Evolutionary conservation across 1,140 invertebrate genomes (phyloP).

Genomic region (Calephelis nemesis): DNA sequence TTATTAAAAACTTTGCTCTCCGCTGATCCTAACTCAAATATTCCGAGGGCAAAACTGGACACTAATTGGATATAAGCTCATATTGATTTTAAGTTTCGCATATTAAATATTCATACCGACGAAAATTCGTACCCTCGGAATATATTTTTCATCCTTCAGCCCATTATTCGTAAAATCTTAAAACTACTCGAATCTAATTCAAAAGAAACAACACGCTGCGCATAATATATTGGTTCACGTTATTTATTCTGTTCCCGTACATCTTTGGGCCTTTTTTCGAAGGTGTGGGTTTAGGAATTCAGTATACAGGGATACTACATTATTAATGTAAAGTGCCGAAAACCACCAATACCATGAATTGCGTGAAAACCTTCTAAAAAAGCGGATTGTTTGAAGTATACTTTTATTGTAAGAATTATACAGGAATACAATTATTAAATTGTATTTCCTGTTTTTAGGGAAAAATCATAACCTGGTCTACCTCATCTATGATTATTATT

Average conservation of each 20-base stretch:
- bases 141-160: not conserved
- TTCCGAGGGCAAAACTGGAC: slow-evolving; percentile 3
- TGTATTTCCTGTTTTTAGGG: no score
- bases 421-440: no score
- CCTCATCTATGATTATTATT: no score
- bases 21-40: slow-evolving; percentile 17
- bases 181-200: not conserved
- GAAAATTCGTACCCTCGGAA: not conserved
- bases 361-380: not conserved
- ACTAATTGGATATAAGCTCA: slow-evolving; percentile 30
- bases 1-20: not conserved
- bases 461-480: no score
- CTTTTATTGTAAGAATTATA: no score
- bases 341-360: not conserved
- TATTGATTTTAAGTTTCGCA: slow-evolving; percentile 9
- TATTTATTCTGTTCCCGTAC: slow-evolving; percentile 8
- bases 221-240: slow-evolving; percentile 9
- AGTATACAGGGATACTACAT: slow-evolving; percentile 1
- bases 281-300: slow-evolving; percentile 2
- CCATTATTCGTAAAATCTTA: slow-evolving; percentile 3
- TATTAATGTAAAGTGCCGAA: not conserved
- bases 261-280: slow-evolving; percentile 4
- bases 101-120: not conserved
- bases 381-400: not conserved
- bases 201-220: slow-evolving; percentile 1